Evolutionary conservation across 2,113 vertebrate species (phyloP).

Genomic region (Hylia prasina): DNA sequence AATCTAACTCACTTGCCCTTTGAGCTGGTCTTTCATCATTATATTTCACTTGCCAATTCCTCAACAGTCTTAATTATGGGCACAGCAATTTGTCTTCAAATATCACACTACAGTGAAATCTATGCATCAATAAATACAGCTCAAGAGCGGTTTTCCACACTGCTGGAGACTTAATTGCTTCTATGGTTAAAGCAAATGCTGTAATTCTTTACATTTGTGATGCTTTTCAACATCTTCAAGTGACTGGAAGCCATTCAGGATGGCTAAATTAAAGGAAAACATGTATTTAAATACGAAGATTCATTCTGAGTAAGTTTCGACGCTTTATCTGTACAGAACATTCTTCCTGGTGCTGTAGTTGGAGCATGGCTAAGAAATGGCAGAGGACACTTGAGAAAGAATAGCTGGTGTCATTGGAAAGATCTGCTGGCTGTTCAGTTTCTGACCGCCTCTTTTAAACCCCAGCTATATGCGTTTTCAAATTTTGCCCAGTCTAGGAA

Average conservation of each 20-base stretch:
- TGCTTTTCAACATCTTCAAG: constrained; percentile 53
- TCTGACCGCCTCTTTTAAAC: neutral
- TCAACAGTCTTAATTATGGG: constrained; percentile 70
- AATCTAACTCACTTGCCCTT: constrained; percentile 63
- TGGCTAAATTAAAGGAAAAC: constrained; percentile 29
- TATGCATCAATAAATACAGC: constrained; percentile 76
- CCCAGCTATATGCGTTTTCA: neutral
- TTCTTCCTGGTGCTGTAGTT: neutral
- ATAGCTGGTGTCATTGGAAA: neutral
- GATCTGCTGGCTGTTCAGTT: neutral
- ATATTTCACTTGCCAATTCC: constrained; percentile 71
- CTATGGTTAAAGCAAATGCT: constrained; percentile 58
- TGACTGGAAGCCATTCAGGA: neutral
- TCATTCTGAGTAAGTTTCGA: neutral
- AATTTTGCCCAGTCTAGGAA: neutral
- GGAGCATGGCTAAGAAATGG: neutral
- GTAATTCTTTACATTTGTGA: constrained; percentile 59
- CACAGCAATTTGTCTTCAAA: constrained; percentile 76
- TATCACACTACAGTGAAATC: constrained; percentile 74
- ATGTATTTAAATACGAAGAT: neutral
- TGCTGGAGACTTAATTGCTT: constrained; percentile 75
- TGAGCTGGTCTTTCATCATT: constrained; percentile 68
- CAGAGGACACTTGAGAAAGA: neutral
- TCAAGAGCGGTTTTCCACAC: constrained; percentile 73
- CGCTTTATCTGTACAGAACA: constrained; percentile 33